Evolutionary conservation across 2,113 vertebrate genomes (phyloP).

Genomic region (Melospiza melodia): DNA sequence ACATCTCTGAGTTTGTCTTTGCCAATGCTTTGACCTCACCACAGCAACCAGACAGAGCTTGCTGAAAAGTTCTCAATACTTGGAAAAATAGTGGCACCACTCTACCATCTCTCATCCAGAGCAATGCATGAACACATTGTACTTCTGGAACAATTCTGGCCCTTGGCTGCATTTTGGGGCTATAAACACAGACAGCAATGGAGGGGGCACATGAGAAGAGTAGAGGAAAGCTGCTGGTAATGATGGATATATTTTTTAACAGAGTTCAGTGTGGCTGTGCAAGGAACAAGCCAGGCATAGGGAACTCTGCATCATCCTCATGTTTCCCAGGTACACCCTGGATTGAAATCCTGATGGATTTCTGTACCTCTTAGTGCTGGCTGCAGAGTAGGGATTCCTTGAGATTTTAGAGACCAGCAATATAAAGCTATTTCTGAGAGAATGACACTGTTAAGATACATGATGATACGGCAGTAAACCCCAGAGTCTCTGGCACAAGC

Average conservation of each 20-base stretch:
- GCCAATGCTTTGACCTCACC: background rate
- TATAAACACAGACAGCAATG: background rate
- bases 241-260: background rate
- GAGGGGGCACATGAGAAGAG: background rate
- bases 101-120: background rate
- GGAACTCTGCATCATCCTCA: background rate
- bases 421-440: background rate
- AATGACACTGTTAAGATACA: background rate
- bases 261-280: background rate
- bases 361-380: background rate
- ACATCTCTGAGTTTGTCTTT: background rate
- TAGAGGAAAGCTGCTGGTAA: background rate
- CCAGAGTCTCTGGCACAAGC: background rate
- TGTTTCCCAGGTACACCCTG: background rate
- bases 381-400: background rate
- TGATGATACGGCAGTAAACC: background rate
- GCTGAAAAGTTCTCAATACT: conserved; percentile 4
- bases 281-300: background rate
- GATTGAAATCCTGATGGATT: background rate
- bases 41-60: background rate
- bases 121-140: background rate
- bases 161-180: background rate
- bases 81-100: background rate
- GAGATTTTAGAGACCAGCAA: background rate
- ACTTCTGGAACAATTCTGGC: conserved; percentile 2